Conservation (phyloP, 2,113 vertebrate species). For the Merops nubicus region DNA sequence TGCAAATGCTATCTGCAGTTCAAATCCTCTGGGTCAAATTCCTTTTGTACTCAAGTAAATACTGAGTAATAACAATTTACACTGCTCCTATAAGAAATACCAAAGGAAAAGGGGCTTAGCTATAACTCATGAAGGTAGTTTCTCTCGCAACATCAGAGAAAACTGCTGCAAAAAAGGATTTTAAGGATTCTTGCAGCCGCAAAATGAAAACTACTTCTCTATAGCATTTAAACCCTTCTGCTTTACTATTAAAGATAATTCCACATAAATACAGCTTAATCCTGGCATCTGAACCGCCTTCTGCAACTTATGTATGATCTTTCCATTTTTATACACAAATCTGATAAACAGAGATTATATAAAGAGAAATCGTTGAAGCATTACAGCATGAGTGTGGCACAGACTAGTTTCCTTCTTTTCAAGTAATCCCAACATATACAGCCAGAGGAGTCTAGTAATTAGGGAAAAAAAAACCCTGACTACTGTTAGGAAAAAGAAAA, state of each 20-base stretch:
- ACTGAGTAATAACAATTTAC: background rate
- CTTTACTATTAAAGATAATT: constrained; percentile 26
- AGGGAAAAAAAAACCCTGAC: background rate
- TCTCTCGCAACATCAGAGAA: background rate
- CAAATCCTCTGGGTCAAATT: background rate
- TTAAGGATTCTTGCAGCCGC: background rate
- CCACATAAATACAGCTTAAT: constrained; percentile 58
- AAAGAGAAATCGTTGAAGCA: background rate
- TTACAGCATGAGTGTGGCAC: background rate
- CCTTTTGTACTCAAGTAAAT: background rate
- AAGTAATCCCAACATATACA: background rate
- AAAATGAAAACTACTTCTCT: background rate
- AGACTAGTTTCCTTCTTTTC: constrained; percentile 5
- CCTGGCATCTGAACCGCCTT: constrained; percentile 40
- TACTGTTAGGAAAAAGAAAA: background rate
- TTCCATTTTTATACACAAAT: constrained; percentile 63
- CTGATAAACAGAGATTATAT: constrained; percentile 66
- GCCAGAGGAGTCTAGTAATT: background rate
- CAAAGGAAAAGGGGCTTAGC: background rate
- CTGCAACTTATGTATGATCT: constrained; percentile 43
- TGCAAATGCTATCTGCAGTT: constrained; percentile 8
- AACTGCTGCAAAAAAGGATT: constrained; percentile 16
- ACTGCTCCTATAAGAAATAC: background rate
- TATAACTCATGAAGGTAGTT: background rate
- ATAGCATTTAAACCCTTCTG: background rate